phyloP scores from a whole-genome alignment of 2,888 invertebrate species.

The Acanthosepion esculentum region DNA sequence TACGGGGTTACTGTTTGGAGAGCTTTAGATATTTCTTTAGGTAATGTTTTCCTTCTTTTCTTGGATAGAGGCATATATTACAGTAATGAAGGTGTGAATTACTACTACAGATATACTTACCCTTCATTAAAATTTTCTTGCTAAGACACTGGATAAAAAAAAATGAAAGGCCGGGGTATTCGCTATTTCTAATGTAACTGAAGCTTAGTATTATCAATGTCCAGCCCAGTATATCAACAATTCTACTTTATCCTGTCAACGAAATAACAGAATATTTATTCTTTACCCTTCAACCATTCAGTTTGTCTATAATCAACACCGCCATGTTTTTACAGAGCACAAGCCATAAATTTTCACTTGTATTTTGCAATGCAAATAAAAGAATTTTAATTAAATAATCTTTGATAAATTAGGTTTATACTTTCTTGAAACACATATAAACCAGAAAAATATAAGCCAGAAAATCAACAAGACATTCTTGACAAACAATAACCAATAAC shows the following conservation, averaged over 20 bases:
- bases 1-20: background rate
- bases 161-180: background rate
- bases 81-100: background rate
- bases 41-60: background rate
- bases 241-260: background rate
- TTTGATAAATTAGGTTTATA: too few species aligned
- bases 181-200: background rate
- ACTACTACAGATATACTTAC: background rate
- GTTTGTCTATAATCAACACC: background rate
- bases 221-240: background rate
- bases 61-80: background rate
- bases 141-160: background rate
- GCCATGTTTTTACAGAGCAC: too few species aligned
- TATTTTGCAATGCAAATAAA: too few species aligned
- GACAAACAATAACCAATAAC: too few species aligned
- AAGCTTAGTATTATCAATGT: constrained; percentile 6
- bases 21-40: constrained; percentile 17
- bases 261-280: background rate
- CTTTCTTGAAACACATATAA: too few species aligned
- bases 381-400: too few species aligned
- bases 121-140: background rate
- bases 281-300: background rate
- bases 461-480: too few species aligned
- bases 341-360: too few species aligned
- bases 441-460: too few species aligned